These are phyloP conservation scores for Cecidostiba fungosa DNA, from an alignment of 2,888 invertebrate genomes.

Conservation along the genomic window DNA sequence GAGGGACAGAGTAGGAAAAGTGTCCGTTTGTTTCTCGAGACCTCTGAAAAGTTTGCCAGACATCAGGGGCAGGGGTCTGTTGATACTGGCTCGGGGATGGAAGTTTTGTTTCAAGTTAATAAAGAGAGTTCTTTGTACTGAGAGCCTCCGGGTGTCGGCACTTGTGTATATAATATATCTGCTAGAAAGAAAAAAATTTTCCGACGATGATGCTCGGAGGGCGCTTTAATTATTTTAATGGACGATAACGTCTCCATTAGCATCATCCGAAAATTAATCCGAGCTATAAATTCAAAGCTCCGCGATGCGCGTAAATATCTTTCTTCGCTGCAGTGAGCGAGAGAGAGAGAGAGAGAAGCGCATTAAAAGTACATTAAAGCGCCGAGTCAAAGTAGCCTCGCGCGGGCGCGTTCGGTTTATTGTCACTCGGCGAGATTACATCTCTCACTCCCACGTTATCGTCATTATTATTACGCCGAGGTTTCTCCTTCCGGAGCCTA, in stretches of 20 bases:
- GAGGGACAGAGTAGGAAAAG: background rate
- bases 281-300: slow-evolving; percentile 32
- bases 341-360: no score
- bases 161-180: background rate
- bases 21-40: background rate
- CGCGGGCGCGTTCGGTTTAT: slow-evolving; percentile 51
- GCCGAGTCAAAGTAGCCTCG: background rate
- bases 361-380: slow-evolving; percentile 62
- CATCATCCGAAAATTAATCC: slow-evolving; percentile 49
- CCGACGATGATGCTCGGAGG: background rate
- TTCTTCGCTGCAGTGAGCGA: background rate
- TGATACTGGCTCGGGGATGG: background rate
- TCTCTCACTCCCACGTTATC: slow-evolving; percentile 20
- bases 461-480: background rate
- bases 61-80: background rate
- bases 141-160: background rate
- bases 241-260: background rate
- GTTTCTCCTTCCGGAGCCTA: background rate
- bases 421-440: slow-evolving; percentile 47
- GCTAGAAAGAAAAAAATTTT: background rate
- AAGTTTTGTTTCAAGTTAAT: slow-evolving; percentile 4
- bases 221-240: slow-evolving; percentile 6
- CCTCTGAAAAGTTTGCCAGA: background rate
- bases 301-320: background rate
- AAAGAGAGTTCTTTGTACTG: background rate